Conservation (phyloP, 2,797 vertebrate species). For the Sitta carolinensis region DNA sequence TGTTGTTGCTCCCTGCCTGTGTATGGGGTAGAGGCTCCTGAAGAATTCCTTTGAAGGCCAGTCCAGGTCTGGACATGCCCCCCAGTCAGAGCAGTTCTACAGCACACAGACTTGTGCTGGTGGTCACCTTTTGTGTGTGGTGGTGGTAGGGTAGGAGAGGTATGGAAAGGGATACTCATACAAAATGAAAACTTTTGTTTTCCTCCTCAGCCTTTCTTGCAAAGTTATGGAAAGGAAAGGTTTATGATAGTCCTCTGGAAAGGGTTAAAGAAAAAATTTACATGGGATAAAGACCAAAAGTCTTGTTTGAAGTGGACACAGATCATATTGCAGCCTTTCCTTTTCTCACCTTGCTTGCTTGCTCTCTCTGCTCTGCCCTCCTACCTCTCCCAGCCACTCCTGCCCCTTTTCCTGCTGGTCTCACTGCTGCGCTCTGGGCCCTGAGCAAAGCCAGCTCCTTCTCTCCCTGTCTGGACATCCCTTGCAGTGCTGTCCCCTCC, state of each 20-base stretch:
- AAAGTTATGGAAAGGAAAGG: not conserved
- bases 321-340: not conserved
- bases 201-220: rapidly evolving
- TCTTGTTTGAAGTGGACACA: not conserved
- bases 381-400: rapidly evolving
- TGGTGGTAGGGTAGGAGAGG: not conserved
- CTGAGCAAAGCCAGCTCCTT: not conserved
- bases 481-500: not conserved
- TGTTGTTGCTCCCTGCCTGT: not conserved
- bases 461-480: rapidly evolving
- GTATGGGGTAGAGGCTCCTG: not conserved
- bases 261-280: not conserved
- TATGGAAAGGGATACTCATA: not conserved
- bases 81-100: rapidly evolving
- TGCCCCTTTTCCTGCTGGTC: not conserved
- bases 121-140: not conserved
- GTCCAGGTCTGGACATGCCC: not conserved
- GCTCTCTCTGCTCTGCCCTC: not conserved
- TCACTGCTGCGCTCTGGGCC: rapidly evolving
- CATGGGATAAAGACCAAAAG: not conserved
- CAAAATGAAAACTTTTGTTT: not conserved
- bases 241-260: not conserved
- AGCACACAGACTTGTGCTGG: not conserved
- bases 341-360: not conserved
- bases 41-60: not conserved